phyloP scores from a whole-genome alignment of 2,113 vertebrate genomes.

The Pseudorhombus dupliciocellatus region DNA sequence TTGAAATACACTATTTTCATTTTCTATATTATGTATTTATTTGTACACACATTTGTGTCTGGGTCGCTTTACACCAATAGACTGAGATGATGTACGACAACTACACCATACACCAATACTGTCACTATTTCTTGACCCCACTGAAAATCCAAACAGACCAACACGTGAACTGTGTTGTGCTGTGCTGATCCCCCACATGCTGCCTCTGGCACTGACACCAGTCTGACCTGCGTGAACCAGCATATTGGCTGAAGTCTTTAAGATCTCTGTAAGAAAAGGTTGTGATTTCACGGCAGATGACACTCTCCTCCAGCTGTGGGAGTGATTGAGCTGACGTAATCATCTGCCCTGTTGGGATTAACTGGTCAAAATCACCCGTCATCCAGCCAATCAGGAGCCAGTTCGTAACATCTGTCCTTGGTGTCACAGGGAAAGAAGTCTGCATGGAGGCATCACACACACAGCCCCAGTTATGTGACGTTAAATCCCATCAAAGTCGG shows the following conservation, averaged over 20 bases:
- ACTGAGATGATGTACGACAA: background rate
- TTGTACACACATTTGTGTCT: too few relatives aligned
- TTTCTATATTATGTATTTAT: too few relatives aligned
- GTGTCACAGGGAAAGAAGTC: conserved; percentile 39
- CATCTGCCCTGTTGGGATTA: conserved; percentile 61
- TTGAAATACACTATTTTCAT: too few relatives aligned
- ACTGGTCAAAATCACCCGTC: conserved; percentile 44
- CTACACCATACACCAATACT: too few relatives aligned
- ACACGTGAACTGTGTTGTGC: background rate
- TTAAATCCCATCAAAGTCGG: conserved; percentile 54
- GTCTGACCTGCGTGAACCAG: background rate
- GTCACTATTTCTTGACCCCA: background rate
- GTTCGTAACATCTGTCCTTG: conserved; percentile 63
- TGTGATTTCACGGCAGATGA: conserved; percentile 12
- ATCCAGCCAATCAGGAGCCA: conserved; percentile 63
- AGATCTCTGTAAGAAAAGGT: conserved; percentile 37
- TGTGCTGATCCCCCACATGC: background rate
- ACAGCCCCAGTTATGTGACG: conserved; percentile 13
- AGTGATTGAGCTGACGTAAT: conserved; percentile 53
- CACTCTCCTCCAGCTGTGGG: conserved; percentile 52
- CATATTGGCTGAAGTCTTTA: conserved; percentile 18
- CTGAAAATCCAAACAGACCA: conserved; percentile 2
- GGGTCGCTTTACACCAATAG: too few relatives aligned
- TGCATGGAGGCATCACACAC: conserved; percentile 23
- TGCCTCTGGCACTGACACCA: background rate